Evolutionary conservation across 2,888 invertebrate species (phyloP).

Genomic region (Clostera curtula): DNA sequence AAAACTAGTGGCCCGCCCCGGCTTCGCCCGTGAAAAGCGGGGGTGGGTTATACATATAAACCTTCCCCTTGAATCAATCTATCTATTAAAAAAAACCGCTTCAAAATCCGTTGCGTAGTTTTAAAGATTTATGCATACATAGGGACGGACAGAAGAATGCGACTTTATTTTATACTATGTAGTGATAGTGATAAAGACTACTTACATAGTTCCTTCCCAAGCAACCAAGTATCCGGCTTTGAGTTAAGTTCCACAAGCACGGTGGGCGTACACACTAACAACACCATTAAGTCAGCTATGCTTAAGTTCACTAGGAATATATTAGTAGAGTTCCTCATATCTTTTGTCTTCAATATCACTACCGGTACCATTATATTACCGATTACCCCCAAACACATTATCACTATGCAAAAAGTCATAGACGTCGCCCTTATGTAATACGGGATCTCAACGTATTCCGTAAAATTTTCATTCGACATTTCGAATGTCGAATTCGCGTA

Average conservation of each 20-base stretch:
- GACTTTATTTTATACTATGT: too few species aligned
- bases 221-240: constrained; percentile 92
- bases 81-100: too few species aligned
- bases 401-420: constrained; percentile 89
- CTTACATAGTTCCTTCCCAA: constrained; percentile 96
- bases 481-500: constrained; percentile 33
- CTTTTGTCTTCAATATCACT: constrained; percentile 92
- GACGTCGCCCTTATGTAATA: constrained; percentile 91
- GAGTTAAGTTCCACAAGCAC: constrained; percentile 95
- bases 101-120: too few species aligned
- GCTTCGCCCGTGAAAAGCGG: too few species aligned
- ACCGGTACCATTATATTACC: constrained; percentile 96
- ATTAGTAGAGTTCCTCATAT: constrained; percentile 96
- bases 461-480: constrained; percentile 44
- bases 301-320: constrained; percentile 95
- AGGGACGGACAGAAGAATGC: too few species aligned
- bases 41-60: too few species aligned
- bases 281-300: constrained; percentile 92
- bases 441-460: constrained; percentile 79
- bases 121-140: too few species aligned
- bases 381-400: constrained; percentile 92
- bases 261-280: constrained; percentile 93
- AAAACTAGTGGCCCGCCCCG: too few species aligned
- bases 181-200: constrained; percentile 42
- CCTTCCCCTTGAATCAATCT: too few species aligned